Evolutionary conservation across 2,797 vertebrate species (phyloP).

Genomic region (Sebastiscus albofasciatus): DNA sequence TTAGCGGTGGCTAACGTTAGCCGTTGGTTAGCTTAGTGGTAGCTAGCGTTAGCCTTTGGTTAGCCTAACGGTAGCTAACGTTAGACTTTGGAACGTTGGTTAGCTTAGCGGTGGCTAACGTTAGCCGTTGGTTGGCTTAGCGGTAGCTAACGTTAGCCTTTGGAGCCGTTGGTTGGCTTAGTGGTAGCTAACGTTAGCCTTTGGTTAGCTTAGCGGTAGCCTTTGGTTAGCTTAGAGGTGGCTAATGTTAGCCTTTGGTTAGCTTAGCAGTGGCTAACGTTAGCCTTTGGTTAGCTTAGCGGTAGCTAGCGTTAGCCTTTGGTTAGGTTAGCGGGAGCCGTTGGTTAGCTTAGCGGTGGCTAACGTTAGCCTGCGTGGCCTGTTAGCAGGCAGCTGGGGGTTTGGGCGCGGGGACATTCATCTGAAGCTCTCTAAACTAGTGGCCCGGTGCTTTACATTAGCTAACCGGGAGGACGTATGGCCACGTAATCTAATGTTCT

Average conservation of each 20-base stretch:
- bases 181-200: rapidly evolving
- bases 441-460: conserved; percentile 49
- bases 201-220: no score
- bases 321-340: not conserved
- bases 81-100: conserved; percentile 13
- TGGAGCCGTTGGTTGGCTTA: no score
- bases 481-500: not conserved
- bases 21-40: not conserved
- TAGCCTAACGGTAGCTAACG: conserved; percentile 20
- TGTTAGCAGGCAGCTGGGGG: conserved; percentile 62
- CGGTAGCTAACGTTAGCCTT: no score
- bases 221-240: no score
- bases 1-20: conserved; percentile 45
- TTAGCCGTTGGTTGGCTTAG: conserved; percentile 13
- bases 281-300: rapidly evolving
- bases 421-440: conserved; percentile 55
- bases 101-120: conserved; percentile 21
- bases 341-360: no score
- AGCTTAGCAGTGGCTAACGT: rapidly evolving
- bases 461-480: not conserved
- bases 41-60: conserved; percentile 44
- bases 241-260: no score
- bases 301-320: conserved; percentile 20
- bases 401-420: conserved; percentile 47
- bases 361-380: conserved; percentile 31